These are phyloP conservation scores for Pseudobourletiella spinata DNA, from an alignment of 1,140 invertebrate genomes.

Conservation along the genomic window DNA sequence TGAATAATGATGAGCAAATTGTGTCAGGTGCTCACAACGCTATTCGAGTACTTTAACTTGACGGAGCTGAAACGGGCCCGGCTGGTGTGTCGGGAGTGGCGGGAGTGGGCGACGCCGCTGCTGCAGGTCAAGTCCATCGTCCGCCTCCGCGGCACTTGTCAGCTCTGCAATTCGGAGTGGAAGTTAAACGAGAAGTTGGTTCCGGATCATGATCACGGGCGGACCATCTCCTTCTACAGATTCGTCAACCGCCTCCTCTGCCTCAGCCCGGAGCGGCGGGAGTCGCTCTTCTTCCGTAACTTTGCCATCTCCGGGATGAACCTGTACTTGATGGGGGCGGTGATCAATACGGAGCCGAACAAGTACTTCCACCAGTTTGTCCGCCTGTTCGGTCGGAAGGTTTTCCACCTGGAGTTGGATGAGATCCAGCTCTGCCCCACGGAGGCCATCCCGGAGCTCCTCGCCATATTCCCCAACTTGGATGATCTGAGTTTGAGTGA, in stretches of 20 bases:
- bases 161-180: not conserved
- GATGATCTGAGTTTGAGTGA: not conserved
- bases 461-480: not conserved
- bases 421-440: not conserved
- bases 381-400: not conserved
- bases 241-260: not conserved
- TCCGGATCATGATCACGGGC: not conserved
- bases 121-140: not conserved
- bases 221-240: not conserved
- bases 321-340: not conserved
- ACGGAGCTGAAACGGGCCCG: not conserved
- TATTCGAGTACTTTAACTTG: not conserved
- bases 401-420: not conserved
- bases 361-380: not conserved
- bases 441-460: not conserved
- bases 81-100: not conserved
- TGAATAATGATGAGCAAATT: not conserved
- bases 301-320: not conserved
- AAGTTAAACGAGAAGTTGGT: not conserved
- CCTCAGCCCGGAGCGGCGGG: not conserved
- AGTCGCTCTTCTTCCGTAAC: not conserved
- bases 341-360: not conserved
- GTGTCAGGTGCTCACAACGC: not conserved
- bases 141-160: not conserved
- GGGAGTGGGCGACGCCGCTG: not conserved